Percentiles rank a stretch among this genome's conserved stretches.
Conservation (phyloP, 2,113 vertebrate genomes). For the Epinephelus cyanopodus region DNA sequence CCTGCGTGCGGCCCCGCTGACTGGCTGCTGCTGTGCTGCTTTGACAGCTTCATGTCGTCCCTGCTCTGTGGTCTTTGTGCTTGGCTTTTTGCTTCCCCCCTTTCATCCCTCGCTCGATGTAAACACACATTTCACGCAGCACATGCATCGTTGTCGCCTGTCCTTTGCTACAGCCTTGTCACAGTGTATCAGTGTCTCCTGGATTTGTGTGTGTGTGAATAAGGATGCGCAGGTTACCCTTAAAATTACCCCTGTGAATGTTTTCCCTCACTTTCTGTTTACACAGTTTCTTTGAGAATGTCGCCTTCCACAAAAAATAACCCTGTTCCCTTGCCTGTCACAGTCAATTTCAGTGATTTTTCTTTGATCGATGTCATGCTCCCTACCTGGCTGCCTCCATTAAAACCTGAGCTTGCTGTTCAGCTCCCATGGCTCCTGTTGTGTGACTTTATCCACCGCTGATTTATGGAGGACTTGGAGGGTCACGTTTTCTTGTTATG, state of each 20-base stretch:
- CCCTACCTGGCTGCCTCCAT: slow-evolving; percentile 15
- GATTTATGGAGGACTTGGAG: slow-evolving; percentile 40
- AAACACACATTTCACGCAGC: slow-evolving; percentile 18
- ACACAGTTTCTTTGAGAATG: slow-evolving; percentile 50
- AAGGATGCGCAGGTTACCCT: background rate
- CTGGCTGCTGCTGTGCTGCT: slow-evolving; percentile 54
- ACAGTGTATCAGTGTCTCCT: slow-evolving; percentile 8
- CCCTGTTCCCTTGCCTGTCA: slow-evolving; percentile 14
- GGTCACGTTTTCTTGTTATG: background rate
- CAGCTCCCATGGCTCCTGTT: slow-evolving; percentile 28
- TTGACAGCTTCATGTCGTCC: slow-evolving; percentile 38
- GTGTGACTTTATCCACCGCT: slow-evolving; percentile 25
- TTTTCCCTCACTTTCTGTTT: background rate
- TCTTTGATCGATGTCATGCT: slow-evolving; percentile 22
- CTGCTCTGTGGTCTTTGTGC: slow-evolving; percentile 23
- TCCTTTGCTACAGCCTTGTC: background rate
- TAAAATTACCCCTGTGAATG: background rate
- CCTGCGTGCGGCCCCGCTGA: slow-evolving; percentile 44
- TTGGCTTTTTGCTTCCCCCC: slow-evolving; percentile 7
- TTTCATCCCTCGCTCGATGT: background rate
- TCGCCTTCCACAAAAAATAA: slow-evolving; percentile 42
- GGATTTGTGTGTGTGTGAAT: slow-evolving; percentile 8
- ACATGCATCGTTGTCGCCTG: background rate
- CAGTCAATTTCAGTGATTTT: slow-evolving; percentile 6
- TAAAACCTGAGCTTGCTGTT: slow-evolving; percentile 13